Percentiles rank a stretch among this genome's conserved stretches.
These are phyloP conservation scores for Latrodectus geometricus DNA, from an alignment of 1,140 invertebrate species.

Conservation along the genomic window DNA sequence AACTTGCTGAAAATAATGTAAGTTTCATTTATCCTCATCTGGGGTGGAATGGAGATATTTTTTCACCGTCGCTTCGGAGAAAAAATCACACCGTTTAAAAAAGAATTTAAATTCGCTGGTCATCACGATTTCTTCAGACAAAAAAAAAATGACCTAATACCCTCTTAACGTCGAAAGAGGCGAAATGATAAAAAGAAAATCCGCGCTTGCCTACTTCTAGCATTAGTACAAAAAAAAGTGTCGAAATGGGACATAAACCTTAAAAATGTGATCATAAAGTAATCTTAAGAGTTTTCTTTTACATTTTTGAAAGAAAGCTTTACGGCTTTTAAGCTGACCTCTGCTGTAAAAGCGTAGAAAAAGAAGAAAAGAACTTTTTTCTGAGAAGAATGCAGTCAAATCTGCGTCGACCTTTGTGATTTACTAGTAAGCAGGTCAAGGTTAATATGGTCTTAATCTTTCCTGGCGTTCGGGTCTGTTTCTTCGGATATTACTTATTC, in stretches of 20 bases:
- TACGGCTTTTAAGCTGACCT: slow-evolving; percentile 53
- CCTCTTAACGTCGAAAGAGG: too few relatives aligned
- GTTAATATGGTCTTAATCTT: slow-evolving; percentile 59
- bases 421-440: slow-evolving; percentile 51
- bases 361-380: neutral
- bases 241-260: neutral
- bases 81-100: too few relatives aligned
- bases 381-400: neutral
- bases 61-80: too few relatives aligned
- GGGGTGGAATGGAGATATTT: too few relatives aligned
- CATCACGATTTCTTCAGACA: too few relatives aligned
- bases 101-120: too few relatives aligned
- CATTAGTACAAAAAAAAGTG: too few relatives aligned
- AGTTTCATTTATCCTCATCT: too few relatives aligned
- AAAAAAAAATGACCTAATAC: too few relatives aligned
- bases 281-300: slow-evolving; percentile 14
- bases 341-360: slow-evolving; percentile 13
- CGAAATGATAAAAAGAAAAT: too few relatives aligned
- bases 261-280: slow-evolving; percentile 13
- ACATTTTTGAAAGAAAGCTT: slow-evolving; percentile 24
- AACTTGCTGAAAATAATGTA: too few relatives aligned
- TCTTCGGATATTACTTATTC: slow-evolving; percentile 28
- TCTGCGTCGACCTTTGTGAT: slow-evolving; percentile 38
- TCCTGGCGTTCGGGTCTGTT: slow-evolving; percentile 26
- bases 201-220: too few relatives aligned